Evolutionary conservation across 2,888 invertebrate genomes (phyloP).

Genomic region (Tiliacea aurago): DNA sequence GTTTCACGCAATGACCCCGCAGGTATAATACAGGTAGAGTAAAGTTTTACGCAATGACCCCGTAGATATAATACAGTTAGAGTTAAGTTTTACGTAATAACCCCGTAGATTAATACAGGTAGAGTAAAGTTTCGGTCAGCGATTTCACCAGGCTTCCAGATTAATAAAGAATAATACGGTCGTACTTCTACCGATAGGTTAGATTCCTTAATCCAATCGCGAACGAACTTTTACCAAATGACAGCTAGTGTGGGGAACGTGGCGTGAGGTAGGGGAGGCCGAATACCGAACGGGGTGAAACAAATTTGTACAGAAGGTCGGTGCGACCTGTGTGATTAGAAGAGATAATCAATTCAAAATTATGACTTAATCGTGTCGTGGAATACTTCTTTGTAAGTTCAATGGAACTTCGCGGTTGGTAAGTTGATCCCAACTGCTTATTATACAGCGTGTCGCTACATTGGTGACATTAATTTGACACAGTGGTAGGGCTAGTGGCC

Average conservation of each 20-base stretch:
- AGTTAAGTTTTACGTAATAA: too few species aligned
- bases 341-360: not conserved
- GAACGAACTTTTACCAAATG: conserved; percentile 33
- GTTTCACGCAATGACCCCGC: too few species aligned
- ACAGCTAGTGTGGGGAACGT: conserved; percentile 22
- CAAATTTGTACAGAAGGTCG: conserved; percentile 22
- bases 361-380: not conserved
- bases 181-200: conserved; percentile 18
- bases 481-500: too few species aligned
- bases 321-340: not conserved
- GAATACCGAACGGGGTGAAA: not conserved
- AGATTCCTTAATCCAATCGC: conserved; percentile 28
- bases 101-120: not conserved
- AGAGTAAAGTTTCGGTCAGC: not conserved
- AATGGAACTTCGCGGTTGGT: not conserved
- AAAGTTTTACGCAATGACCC: too few species aligned
- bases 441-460: too few species aligned
- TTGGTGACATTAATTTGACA: too few species aligned
- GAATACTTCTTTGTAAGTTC: not conserved
- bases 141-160: not conserved
- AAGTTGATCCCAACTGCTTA: too few species aligned
- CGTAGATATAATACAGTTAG: too few species aligned
- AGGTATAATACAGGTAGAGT: too few species aligned
- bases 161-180: conserved; percentile 15
- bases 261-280: conserved; percentile 3